Percentiles rank a stretch among this genome's conserved stretches.
phyloP scores from a whole-genome alignment of 1,140 invertebrate species.

The Drosophila nikananu region DNA sequence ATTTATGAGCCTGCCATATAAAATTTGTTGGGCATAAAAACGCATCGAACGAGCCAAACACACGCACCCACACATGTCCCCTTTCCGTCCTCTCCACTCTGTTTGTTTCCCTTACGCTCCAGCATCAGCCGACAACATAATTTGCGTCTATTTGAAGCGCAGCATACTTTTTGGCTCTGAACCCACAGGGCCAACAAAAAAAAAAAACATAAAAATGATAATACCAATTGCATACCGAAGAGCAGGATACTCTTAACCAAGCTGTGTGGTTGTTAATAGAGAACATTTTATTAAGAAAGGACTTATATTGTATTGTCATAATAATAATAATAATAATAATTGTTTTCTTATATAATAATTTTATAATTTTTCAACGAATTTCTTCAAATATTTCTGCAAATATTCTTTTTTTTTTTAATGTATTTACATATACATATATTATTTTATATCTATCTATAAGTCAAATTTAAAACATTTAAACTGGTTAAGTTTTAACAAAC shows the following conservation, averaged over 20 bases:
- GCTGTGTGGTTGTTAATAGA: background rate
- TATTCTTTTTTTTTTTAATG: too few species aligned
- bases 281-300: background rate
- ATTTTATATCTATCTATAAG: too few species aligned
- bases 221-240: too few species aligned
- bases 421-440: too few species aligned
- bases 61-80: background rate
- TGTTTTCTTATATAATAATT: too few species aligned
- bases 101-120: constrained; percentile 23
- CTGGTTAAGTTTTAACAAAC: too few species aligned
- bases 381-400: too few species aligned
- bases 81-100: background rate
- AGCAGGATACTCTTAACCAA: background rate
- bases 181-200: constrained; percentile 30
- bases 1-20: constrained; percentile 68
- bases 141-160: constrained; percentile 70
- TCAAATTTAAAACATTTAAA: too few species aligned
- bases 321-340: background rate
- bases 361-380: too few species aligned
- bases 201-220: background rate
- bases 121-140: constrained; percentile 61
- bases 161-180: constrained; percentile 68
- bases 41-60: constrained; percentile 29
- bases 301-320: background rate
- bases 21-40: constrained; percentile 75